A percentile compares a stretch with the other conserved stretches of the same genome.
These are phyloP conservation scores for Panurus biarmicus DNA, from an alignment of 2,113 vertebrate species.

Conservation along the genomic window DNA sequence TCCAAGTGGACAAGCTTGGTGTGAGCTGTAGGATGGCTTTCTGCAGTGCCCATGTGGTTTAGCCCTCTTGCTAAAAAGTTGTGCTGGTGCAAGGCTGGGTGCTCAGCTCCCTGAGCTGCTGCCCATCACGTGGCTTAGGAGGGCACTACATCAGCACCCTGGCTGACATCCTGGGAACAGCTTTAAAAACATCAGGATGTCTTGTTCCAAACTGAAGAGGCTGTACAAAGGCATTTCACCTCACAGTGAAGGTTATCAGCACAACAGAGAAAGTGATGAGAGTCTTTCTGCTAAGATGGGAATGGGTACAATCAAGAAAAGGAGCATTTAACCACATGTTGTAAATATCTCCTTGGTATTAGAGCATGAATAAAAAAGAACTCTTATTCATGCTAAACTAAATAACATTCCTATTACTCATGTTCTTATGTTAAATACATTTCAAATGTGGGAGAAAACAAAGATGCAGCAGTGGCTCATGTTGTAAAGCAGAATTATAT, in stretches of 20 bases:
- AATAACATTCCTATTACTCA: background rate
- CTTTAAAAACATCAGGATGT: background rate
- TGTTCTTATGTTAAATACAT: background rate
- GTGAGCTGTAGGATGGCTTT: background rate
- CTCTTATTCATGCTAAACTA: background rate
- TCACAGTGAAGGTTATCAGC: background rate
- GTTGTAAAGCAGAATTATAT: background rate
- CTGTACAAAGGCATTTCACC: background rate
- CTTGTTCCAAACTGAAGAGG: background rate
- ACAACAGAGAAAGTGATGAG: background rate
- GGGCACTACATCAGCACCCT: background rate
- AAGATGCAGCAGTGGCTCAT: background rate
- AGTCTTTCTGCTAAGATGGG: background rate
- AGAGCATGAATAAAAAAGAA: background rate
- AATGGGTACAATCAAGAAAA: background rate
- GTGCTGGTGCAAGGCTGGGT: accelerated
- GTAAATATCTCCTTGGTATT: background rate
- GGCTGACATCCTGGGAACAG: background rate
- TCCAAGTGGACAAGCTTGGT: background rate
- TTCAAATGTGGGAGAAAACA: background rate
- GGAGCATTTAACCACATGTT: background rate
- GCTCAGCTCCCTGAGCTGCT: background rate
- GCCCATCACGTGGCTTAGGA: background rate
- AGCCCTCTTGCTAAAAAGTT: background rate
- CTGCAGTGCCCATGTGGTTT: accelerated